These are phyloP conservation scores for Casuarius casuarius DNA, from an alignment of 2,113 vertebrate genomes.

Conservation along the genomic window DNA sequence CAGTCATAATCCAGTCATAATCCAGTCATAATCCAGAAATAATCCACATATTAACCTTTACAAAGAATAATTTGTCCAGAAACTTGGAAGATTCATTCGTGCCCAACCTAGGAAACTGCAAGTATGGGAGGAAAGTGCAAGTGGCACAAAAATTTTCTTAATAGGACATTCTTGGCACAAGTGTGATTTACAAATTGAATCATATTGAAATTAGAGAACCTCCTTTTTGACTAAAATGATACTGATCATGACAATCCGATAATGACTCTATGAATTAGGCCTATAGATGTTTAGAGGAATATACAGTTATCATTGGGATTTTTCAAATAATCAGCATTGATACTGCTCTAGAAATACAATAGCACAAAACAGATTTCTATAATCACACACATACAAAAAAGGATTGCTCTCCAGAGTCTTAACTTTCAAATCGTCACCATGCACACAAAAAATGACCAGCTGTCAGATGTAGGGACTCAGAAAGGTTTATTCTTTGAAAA, in stretches of 20 bases:
- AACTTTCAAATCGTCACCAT: background rate
- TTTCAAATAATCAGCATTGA: background rate
- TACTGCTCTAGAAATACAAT: background rate
- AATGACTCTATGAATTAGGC: accelerated
- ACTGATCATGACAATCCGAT: background rate
- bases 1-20: background rate
- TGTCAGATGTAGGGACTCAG: background rate
- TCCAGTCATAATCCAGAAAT: too few relatives aligned
- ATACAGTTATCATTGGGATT: background rate
- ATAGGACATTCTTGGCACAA: background rate
- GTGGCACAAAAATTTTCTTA: background rate
- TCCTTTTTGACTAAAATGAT: background rate
- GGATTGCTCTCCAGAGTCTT: background rate
- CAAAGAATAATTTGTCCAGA: background rate
- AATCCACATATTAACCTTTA: background rate
- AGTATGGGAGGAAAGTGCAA: background rate
- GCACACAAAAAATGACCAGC: background rate
- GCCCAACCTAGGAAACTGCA: background rate
- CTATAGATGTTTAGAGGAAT: background rate
- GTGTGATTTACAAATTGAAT: background rate
- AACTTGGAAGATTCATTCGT: background rate
- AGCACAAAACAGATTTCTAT: background rate
- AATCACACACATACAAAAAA: background rate
- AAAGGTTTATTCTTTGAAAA: slow-evolving; percentile 42
- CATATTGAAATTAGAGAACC: background rate